Base-by-base conservation (phyloP, 2,113 vertebrate species). In the Camelus dromedarius region DNA sequence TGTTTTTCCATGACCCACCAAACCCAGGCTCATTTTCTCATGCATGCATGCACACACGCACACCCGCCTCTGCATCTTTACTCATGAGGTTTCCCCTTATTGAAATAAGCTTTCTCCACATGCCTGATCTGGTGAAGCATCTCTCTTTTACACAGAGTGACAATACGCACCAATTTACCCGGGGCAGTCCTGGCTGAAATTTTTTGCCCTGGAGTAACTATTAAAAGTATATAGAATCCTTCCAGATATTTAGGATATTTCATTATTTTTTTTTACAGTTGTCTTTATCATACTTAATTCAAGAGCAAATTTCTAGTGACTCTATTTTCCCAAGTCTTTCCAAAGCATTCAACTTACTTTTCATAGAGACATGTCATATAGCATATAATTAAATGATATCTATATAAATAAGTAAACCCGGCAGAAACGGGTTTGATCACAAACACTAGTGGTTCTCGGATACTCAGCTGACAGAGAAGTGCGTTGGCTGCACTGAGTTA, bases 311-410 rank as follows among this genome's bases (percentile, higher is more conserved):
- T 60, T 86, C 50, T 56, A 75, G 13, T 69, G 66, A 56, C 66
- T 94, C 35, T 80, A 8, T 64, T 56, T 89, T 75, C 6, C 48
- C n/a, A 67, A 35, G 15, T 73, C n/a, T 79, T 94, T 69, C 6
- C 77, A 96, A 87, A 91, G 13, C 28, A 38, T 58, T 89, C 72
- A 73, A 80, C 66, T 73, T 60, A 58, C 28, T 81, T 89, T 85
- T 84, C 28, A 64, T 4, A 32, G 48, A 42, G 91, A 97, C 3
- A 91, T 60, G 52, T 58, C n/a, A n/a, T 13, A 3, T 72, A 58
- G 62, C 58, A 38, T 54, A 50, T 62, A 60, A 93, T 79, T 93
- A 91, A 73, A 60, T 46, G 58, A 2, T 32, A 70, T 12, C 20
- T 72, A 64, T 46, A 22, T 26, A 35, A 75, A 58, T 70, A 95